Evolutionary conservation across 2,113 vertebrate species (phyloP).

Genomic region (Nicator chloris): DNA sequence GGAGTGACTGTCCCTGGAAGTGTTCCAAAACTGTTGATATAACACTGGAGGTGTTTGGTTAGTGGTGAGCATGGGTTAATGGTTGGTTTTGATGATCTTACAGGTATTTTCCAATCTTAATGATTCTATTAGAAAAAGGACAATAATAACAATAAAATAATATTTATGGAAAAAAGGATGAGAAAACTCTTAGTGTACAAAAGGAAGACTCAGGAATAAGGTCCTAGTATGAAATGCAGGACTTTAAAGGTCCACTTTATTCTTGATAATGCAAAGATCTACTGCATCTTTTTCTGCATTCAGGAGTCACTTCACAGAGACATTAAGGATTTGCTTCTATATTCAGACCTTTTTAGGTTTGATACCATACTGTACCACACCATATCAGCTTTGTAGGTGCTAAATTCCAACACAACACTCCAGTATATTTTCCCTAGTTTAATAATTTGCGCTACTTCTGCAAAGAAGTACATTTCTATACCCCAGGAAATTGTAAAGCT

Average conservation of each 20-base stretch:
- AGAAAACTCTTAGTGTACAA: not conserved
- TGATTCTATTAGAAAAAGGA: not conserved
- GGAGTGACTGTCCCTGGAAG: not conserved
- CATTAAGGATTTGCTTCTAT: not conserved
- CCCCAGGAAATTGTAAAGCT: not conserved
- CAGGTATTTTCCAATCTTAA: not conserved
- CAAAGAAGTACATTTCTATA: not conserved
- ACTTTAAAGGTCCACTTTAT: not conserved
- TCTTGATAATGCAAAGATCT: not conserved
- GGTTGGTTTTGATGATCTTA: not conserved
- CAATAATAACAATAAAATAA: not conserved
- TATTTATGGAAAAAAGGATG: not conserved
- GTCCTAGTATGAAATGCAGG: not conserved
- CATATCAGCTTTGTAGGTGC: not conserved
- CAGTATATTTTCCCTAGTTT: not conserved
- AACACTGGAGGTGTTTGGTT: not conserved
- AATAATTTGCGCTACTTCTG: not conserved
- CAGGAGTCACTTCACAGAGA: not conserved
- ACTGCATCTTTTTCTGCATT: not conserved
- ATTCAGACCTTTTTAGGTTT: not conserved
- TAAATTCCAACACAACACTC: not conserved
- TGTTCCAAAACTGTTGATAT: not conserved
- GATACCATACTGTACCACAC: not conserved
- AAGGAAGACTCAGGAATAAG: not conserved
- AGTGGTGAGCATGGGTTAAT: not conserved